These are phyloP conservation scores for Autographa pulchrina DNA, from an alignment of 2,888 invertebrate genomes.

Conservation along the genomic window DNA sequence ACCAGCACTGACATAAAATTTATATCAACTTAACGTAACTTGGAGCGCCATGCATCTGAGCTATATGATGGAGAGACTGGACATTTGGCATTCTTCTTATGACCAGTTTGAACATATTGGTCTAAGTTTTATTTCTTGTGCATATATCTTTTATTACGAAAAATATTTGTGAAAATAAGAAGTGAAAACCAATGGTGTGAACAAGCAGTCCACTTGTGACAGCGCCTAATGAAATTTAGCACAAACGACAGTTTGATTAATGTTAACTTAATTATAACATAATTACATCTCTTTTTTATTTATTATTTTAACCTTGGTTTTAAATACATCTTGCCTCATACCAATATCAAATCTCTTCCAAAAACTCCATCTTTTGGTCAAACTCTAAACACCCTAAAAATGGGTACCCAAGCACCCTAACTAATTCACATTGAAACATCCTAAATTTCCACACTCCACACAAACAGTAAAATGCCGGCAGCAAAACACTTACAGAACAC, in stretches of 20 bases:
- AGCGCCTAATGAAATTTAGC: too few species aligned
- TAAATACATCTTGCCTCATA: too few species aligned
- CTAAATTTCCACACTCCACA: slow-evolving; percentile 20
- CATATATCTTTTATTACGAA: too few species aligned
- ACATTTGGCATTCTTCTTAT: neutral
- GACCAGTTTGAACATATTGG: neutral
- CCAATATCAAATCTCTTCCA: too few species aligned
- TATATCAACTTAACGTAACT: slow-evolving; percentile 31
- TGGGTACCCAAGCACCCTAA: neutral
- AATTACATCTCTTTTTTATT: too few species aligned
- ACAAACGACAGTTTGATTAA: too few species aligned
- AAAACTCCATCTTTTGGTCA: too few species aligned
- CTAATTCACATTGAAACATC: slow-evolving; percentile 13
- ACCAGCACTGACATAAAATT: slow-evolving; percentile 40
- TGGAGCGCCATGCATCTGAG: slow-evolving; percentile 26
- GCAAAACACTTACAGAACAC: slow-evolving; percentile 44
- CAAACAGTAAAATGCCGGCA: slow-evolving; percentile 36
- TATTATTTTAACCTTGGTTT: too few species aligned
- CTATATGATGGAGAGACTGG: neutral
- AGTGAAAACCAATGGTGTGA: too few species aligned
- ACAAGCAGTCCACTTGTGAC: too few species aligned
- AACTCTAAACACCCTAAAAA: neutral
- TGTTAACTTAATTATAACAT: too few species aligned
- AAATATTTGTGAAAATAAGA: neutral
- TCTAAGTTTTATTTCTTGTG: neutral